Conservation (phyloP, 2,797 vertebrate species). For the Nannoperca australis region DNA sequence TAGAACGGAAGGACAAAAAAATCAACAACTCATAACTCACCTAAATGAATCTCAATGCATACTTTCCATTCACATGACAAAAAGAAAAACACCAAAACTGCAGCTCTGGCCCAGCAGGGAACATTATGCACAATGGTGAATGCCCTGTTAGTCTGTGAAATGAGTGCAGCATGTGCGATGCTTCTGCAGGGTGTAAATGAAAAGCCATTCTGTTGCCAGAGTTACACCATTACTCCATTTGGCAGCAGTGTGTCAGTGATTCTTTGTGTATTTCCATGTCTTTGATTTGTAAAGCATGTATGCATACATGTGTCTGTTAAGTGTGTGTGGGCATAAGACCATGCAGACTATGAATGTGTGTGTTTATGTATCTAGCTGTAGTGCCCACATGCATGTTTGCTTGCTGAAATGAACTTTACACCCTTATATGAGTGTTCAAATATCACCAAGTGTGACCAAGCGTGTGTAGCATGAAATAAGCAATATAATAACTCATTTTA, state of each 20-base stretch:
- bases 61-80: constrained; percentile 1
- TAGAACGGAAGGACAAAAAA: background rate
- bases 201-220: constrained; percentile 40
- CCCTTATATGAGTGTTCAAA: background rate
- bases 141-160: constrained; percentile 16
- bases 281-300: constrained; percentile 7
- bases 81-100: background rate
- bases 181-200: constrained; percentile 55
- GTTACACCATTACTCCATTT: constrained; percentile 43
- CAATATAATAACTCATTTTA: constrained; percentile 24
- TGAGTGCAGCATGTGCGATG: constrained; percentile 24
- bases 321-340: background rate
- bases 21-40: background rate
- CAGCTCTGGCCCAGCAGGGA: background rate
- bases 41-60: background rate
- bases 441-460: background rate
- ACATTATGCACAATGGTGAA: background rate
- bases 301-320: background rate
- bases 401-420: constrained; percentile 40
- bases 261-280: constrained; percentile 24
- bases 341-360: background rate
- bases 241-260: constrained; percentile 35
- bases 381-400: constrained; percentile 31
- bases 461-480: constrained; percentile 29
- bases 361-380: background rate